These are phyloP conservation scores for Girardinus metallicus DNA, from an alignment of 2,797 vertebrate species.

Conservation along the genomic window DNA sequence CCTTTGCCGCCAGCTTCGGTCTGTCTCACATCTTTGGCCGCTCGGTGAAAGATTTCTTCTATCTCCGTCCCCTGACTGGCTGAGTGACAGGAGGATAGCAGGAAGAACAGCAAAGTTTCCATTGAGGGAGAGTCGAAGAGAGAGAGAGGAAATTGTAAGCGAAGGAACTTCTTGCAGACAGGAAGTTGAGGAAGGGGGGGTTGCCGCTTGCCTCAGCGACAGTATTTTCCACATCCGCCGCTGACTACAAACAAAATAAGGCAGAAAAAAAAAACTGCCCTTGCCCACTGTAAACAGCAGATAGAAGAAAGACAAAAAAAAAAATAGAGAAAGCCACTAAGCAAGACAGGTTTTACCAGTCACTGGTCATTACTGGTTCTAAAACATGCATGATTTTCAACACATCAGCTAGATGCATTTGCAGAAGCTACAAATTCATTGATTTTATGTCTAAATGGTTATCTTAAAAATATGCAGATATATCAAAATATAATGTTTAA, in stretches of 20 bases:
- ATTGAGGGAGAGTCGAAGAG: slow-evolving; percentile 59
- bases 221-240: slow-evolving; percentile 86
- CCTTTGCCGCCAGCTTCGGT: background rate
- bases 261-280: slow-evolving; percentile 49
- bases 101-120: slow-evolving; percentile 72
- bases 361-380: slow-evolving; percentile 10
- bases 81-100: slow-evolving; percentile 57
- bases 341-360: slow-evolving; percentile 6
- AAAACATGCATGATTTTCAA: slow-evolving; percentile 8
- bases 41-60: slow-evolving; percentile 35
- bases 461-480: background rate
- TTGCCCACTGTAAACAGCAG: slow-evolving; percentile 68
- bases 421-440: background rate
- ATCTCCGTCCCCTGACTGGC: slow-evolving; percentile 60
- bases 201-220: slow-evolving; percentile 79
- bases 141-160: slow-evolving; percentile 85
- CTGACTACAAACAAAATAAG: slow-evolving; percentile 78
- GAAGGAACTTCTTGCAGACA: slow-evolving; percentile 91
- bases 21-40: slow-evolving; percentile 23
- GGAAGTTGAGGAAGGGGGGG: slow-evolving; percentile 86
- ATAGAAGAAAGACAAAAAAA: slow-evolving; percentile 22
- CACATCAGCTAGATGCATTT: background rate
- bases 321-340: slow-evolving; percentile 3
- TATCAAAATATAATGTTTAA: background rate
- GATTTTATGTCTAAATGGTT: background rate